A percentile compares a stretch with the other conserved stretches of the same genome.
phyloP scores from a whole-genome alignment of 2,113 vertebrate species.

The Gracilinanus agilis region DNA sequence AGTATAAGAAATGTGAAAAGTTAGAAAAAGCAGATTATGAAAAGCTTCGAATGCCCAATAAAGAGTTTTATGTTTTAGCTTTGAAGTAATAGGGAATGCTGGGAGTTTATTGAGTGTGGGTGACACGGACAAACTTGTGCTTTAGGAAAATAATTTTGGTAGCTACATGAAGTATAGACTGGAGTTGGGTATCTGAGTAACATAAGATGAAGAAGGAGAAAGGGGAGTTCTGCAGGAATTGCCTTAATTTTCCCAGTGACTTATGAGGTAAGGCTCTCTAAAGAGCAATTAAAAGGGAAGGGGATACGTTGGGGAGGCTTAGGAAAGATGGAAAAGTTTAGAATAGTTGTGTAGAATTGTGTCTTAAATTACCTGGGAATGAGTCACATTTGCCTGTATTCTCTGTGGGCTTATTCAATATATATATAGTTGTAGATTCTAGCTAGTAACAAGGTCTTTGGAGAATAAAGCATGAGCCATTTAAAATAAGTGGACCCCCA shows the following conservation, averaged over 20 bases:
- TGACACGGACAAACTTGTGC: background rate
- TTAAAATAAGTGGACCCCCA: background rate
- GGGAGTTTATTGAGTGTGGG: background rate
- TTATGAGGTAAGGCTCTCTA: background rate
- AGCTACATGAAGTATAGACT: background rate
- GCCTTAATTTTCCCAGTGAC: background rate
- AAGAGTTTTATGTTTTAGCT: background rate
- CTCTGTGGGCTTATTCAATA: background rate
- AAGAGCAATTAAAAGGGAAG: background rate
- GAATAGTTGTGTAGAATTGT: background rate
- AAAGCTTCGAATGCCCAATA: background rate
- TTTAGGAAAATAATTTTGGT: background rate
- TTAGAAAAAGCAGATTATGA: background rate
- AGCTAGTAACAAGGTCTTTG: background rate
- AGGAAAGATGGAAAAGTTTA: background rate
- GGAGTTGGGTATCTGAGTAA: background rate
- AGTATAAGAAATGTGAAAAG: background rate
- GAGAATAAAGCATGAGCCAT: background rate
- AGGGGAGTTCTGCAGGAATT: background rate
- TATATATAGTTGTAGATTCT: background rate
- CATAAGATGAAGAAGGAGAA: background rate
- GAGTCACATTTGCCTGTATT: background rate
- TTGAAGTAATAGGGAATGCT: background rate
- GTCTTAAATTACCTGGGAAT: background rate
- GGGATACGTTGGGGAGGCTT: background rate